Evolutionary conservation across 2,888 invertebrate genomes (phyloP), one percentile per base, ranked within the genome.

Genomic region (Branchellion lobata): DNA sequence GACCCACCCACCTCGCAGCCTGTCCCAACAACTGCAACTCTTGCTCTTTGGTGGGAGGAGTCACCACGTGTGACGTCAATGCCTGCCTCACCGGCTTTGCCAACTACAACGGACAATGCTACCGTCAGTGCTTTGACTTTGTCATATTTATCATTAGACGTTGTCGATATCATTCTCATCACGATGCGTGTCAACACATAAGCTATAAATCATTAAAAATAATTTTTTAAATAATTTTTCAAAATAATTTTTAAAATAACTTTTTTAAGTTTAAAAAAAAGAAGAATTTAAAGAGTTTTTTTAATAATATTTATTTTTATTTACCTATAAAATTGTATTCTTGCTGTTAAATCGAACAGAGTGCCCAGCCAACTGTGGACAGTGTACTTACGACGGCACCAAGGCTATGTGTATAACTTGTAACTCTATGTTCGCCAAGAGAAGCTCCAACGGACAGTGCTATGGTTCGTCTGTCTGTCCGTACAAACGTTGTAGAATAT

Each of bases 1-100:
- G n/a, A n/a, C n/a, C n/a, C 40, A 14, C 5, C 40, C 21, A 57
- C 24, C 3, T n/a, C 3, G 24, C 34, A 80, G 80, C 47, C 36
- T 80, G 80, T 80, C 80, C 80, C 24, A 61, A 34, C n/a, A 77
- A 80, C 33, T 80, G 80, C 71, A 24, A 29, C n/a, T 47, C 76
- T 18, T 80, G 80, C 51, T 34, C 69, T 3, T 33, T 80, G 29
- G 61, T 51, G n/a, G 71, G 57, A 24, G 80, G 80, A 21, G 47
- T 47, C 1, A 5, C 77, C 21, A 51, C 77, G 2, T 80, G 80
- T 40, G 71, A 76, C 57, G 29, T 51, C 5, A 69, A 69, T 8
- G 24, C 47, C 71, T 80, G 80, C 36, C 29, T 57, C 5, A 0
- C 69, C 14, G 77, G 77, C 21, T 80, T 77, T 36, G 77, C 68